Percentiles rank a stretch among this genome's conserved stretches.
Evolutionary conservation across 30 jellyfish, hydroid and myxozoan species (phyloP).

Genomic region (Hydractinia symbiolongicarpus): DNA sequence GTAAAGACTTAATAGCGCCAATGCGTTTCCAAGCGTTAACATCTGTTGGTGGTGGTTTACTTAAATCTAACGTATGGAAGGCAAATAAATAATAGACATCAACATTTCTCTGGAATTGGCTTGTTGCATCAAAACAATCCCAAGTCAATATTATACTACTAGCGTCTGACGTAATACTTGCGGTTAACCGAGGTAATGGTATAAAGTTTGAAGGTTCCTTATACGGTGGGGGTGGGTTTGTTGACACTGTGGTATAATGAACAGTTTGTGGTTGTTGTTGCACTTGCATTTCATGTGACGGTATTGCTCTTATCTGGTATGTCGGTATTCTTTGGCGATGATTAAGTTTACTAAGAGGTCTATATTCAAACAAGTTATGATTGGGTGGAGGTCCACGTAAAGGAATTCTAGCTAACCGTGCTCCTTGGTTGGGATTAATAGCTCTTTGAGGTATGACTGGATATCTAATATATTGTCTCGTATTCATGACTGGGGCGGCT

Average conservation of each 20-base stretch:
- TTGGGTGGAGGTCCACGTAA: not conserved
- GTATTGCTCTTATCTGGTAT: not conserved
- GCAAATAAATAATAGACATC: not conserved
- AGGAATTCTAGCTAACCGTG: not conserved
- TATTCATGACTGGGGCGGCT: not conserved
- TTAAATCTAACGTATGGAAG: not conserved
- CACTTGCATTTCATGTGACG: not conserved
- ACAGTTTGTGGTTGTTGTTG: not conserved
- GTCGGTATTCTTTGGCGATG: not conserved
- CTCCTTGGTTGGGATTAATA: not conserved
- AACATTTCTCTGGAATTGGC: slow-evolving; percentile 6
- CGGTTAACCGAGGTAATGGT: not conserved
- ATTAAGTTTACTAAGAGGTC: not conserved
- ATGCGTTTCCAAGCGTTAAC: slow-evolving; percentile 9
- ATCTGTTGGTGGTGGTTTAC: slow-evolving; percentile 10
- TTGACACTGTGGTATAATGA: not conserved
- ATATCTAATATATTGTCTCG: not conserved
- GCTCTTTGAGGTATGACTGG: not conserved
- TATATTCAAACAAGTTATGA: not conserved
- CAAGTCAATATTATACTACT: not conserved
- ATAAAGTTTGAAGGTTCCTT: not conserved
- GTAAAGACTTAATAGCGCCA: not conserved
- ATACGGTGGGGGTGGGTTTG: not conserved
- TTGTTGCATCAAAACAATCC: slow-evolving; percentile 4
- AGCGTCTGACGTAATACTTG: slow-evolving; percentile 4